These are phyloP conservation scores for Meda fulgida DNA, from an alignment of 2,797 vertebrate species.

Conservation along the genomic window DNA sequence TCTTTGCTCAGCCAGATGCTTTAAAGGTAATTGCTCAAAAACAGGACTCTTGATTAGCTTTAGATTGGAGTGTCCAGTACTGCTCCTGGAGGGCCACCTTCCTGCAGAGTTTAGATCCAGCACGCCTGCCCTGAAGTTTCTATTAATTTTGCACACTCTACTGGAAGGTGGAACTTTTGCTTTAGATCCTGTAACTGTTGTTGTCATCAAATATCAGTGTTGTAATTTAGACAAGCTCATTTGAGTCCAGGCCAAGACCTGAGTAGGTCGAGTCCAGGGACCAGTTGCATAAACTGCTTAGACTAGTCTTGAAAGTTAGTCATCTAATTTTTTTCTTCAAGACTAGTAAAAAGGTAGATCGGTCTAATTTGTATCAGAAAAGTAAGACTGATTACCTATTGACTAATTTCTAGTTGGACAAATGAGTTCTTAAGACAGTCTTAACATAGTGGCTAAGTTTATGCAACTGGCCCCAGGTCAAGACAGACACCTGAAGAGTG, in stretches of 20 bases:
- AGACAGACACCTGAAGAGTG: background rate
- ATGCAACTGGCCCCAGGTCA: background rate
- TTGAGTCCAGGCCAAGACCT: background rate
- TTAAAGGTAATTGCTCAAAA: conserved; percentile 79
- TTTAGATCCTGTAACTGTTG: background rate
- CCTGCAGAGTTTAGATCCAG: background rate
- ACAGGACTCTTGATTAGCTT: background rate
- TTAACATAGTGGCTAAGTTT: no score
- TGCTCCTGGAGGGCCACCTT: background rate
- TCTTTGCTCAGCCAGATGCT: conserved; percentile 88
- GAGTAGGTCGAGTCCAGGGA: background rate
- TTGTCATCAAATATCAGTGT: background rate
- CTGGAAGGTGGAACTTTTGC: background rate
- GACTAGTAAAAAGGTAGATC: no score
- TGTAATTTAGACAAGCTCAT: background rate
- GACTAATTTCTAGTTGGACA: no score
- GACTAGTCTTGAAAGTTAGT: no score
- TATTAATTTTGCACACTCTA: background rate
- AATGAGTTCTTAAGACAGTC: no score
- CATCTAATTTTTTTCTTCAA: no score
- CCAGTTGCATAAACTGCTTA: no score
- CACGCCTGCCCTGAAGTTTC: background rate
- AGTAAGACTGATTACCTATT: no score
- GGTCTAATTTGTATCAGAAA: no score
- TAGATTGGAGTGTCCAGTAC: no score